Evolutionary conservation across 2,113 vertebrate genomes (phyloP), one percentile per base, ranked within the genome.

Genomic region (Hippopotamus amphibius): DNA sequence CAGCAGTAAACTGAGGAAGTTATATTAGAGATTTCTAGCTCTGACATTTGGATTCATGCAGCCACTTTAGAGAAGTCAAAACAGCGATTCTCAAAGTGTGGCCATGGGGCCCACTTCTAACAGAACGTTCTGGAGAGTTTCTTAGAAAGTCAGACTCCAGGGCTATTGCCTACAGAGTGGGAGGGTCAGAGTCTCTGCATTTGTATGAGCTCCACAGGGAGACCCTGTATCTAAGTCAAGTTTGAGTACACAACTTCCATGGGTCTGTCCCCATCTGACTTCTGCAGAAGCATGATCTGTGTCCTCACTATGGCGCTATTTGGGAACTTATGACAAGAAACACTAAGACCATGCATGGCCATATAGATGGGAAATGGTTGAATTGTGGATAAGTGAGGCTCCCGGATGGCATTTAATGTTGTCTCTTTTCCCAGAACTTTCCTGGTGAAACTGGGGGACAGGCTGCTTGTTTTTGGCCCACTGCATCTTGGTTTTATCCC

Each of bases 61-160:
- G n/a, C 22, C 30, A 16, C 68, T 93, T 94, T 71, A 74, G 37
- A 87, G 68, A 89, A 83, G 22, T 79, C 74, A 84, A 90, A 93
- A 79, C 26, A 63, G 26, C 12, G 9, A 72, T 89, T 80, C 68
- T 89, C 53, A 41, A 71, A 81, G 37, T 48, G 14, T 43, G 7
- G 2, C 48, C 53, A 10, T 7, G 15, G 41, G 55, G 37, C n/a
- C 22, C 30, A 37, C 30, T 91, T 84, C 46, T 12, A 48, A 80
- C 12, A 22, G 28, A 86, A 57, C 8, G 7, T 33, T 80, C 10
- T 15, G 37, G 50, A 55, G 3, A 89, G 21, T 71, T 82, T 77
- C 82, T 86, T 95, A 59, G 63, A 95, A 93, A 72, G 63, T 81
- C 57, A 71, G 22, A 41, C 79, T 72, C 90, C 33, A 50, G 48